Percentiles rank a stretch among this genome's conserved stretches.
Conservation (phyloP, 2,888 invertebrate species). For the Helleia helle region DNA sequence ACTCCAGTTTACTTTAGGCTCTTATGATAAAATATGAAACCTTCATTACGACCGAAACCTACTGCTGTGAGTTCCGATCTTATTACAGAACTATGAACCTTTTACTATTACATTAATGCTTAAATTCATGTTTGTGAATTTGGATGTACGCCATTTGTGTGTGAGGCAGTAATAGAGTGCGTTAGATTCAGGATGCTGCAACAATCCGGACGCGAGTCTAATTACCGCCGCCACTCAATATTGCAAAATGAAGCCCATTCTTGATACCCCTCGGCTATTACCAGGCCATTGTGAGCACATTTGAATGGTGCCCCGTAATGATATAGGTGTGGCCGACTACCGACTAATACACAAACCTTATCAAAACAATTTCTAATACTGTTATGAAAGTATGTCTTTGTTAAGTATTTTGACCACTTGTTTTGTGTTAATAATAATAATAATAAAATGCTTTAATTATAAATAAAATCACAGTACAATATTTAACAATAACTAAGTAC, state of each 20-base stretch:
- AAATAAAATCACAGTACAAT: too few relatives aligned
- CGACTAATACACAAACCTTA: conserved; percentile 19
- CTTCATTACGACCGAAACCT: conserved; percentile 30
- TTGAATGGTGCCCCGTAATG: conserved; percentile 48
- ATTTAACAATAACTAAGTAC: too few relatives aligned
- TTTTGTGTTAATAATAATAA: too few relatives aligned
- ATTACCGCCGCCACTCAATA: conserved; percentile 64
- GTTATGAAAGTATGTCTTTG: not conserved
- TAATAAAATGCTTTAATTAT: too few relatives aligned
- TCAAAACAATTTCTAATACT: conserved; percentile 58
- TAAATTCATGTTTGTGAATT: conserved; percentile 13
- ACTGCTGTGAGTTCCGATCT: conserved; percentile 25
- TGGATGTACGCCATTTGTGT: conserved; percentile 18
- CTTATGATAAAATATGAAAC: conserved; percentile 21
- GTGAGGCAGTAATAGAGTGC: conserved; percentile 27
- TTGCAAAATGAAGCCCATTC: conserved; percentile 64
- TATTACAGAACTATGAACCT: conserved; percentile 22
- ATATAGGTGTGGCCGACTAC: conserved; percentile 51
- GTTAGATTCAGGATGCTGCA: conserved; percentile 69
- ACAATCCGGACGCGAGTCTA: conserved; percentile 58
- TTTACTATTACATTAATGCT: conserved; percentile 18
- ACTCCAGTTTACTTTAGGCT: conserved; percentile 30
- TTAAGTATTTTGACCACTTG: too few relatives aligned
- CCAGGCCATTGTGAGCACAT: conserved; percentile 55
- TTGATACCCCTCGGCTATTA: conserved; percentile 53